Percentiles rank a stretch among this genome's conserved stretches.
These are phyloP conservation scores for Lycaena phlaeas DNA, from an alignment of 2,888 invertebrate genomes.

Conservation along the genomic window DNA sequence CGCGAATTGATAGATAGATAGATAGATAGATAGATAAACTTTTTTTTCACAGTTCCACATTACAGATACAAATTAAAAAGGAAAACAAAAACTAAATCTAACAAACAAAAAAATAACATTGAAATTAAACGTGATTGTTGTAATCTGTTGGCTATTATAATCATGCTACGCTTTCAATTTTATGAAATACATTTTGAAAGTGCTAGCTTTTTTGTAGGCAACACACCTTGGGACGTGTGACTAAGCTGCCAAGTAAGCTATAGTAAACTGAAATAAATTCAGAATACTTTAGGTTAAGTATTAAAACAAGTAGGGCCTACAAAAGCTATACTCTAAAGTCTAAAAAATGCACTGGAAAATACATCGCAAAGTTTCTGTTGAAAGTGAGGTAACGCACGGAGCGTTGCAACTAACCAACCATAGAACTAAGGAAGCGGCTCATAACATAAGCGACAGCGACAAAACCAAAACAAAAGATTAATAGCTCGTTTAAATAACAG, in stretches of 20 bases:
- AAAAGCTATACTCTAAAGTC: slow-evolving; percentile 70
- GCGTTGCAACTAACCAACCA: slow-evolving; percentile 67
- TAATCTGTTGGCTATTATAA: no score
- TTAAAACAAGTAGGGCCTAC: slow-evolving; percentile 60
- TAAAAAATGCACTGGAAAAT: slow-evolving; percentile 69
- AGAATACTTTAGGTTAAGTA: slow-evolving; percentile 49
- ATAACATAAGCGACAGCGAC: slow-evolving; percentile 17
- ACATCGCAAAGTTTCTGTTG: slow-evolving; percentile 66
- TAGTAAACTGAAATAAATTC: slow-evolving; percentile 26
- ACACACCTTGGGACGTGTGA: slow-evolving; percentile 5
- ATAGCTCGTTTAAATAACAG: no score
- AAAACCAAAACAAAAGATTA: no score
- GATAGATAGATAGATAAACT: no score
- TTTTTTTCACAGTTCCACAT: no score
- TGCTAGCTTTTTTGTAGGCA: slow-evolving; percentile 3
- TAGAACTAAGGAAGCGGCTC: slow-evolving; percentile 46
- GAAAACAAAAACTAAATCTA: no score
- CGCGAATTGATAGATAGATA: no score
- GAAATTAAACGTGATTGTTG: no score
- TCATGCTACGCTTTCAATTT: no score
- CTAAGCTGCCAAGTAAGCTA: slow-evolving; percentile 14
- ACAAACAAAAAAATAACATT: no score
- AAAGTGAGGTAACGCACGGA: slow-evolving; percentile 69
- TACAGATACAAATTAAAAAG: no score
- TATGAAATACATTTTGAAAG: no score